These are phyloP conservation scores for Agriopis aurantiaria DNA, from an alignment of 2,888 invertebrate species.

Conservation along the genomic window DNA sequence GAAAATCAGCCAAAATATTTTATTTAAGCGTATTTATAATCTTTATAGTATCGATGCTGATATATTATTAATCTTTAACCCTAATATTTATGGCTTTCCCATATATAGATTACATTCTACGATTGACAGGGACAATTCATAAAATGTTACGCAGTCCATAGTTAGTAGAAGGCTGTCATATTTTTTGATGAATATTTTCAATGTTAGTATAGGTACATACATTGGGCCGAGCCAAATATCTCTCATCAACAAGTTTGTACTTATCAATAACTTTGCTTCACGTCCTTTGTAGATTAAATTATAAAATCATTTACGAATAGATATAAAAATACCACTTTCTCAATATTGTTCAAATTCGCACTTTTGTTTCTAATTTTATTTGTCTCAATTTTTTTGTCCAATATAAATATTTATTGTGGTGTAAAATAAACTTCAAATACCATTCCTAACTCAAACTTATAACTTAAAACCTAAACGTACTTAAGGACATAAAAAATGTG, in stretches of 20 bases:
- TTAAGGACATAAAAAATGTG: constrained; percentile 11
- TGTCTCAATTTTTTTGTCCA: constrained; percentile 61
- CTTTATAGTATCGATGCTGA: constrained; percentile 84
- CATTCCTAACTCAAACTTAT: constrained; percentile 51
- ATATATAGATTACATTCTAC: constrained; percentile 67
- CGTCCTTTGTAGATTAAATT: constrained; percentile 62
- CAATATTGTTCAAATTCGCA: constrained; percentile 75
- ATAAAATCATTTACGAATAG: constrained; percentile 68
- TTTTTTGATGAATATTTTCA: constrained; percentile 62
- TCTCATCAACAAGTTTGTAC: constrained; percentile 77
- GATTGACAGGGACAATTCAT: constrained; percentile 65
- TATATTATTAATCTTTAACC: constrained; percentile 84
- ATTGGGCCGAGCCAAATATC: constrained; percentile 72
- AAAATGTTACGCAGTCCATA: constrained; percentile 55
- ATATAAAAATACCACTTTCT: constrained; percentile 80
- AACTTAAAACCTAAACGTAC: constrained; percentile 51
- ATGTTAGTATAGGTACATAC: constrained; percentile 67
- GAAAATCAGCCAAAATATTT: constrained; percentile 84
- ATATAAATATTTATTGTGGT: constrained; percentile 55
- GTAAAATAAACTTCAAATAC: constrained; percentile 54
- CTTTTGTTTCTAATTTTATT: constrained; percentile 66
- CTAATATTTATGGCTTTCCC: constrained; percentile 83
- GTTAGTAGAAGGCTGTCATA: constrained; percentile 59
- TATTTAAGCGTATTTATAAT: constrained; percentile 87
- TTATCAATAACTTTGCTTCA: constrained; percentile 71